Conservation (phyloP, 2,888 invertebrate genomes). For the Ophion costatus region DNA sequence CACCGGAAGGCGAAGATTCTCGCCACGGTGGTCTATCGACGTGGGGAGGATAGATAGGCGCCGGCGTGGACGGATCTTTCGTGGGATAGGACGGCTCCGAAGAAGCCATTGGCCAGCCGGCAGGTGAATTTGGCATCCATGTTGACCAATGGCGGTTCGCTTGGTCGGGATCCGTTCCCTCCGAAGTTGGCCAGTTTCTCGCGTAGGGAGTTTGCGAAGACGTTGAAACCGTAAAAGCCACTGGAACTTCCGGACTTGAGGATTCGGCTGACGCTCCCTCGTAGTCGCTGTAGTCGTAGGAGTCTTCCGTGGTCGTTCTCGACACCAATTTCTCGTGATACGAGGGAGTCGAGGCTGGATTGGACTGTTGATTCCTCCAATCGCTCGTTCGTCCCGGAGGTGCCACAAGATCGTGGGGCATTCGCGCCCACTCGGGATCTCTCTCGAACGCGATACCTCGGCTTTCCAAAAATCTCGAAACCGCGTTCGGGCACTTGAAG, state of each 20-base stretch:
- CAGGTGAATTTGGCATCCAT: constrained; percentile 7
- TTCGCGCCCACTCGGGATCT: constrained; percentile 75
- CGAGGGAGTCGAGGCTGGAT: constrained; percentile 24
- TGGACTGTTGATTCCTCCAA: constrained; percentile 33
- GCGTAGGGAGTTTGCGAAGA: constrained; percentile 56
- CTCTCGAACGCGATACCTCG: constrained; percentile 73
- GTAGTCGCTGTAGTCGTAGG: constrained; percentile 52
- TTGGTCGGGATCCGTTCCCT: constrained; percentile 8
- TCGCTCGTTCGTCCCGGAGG: constrained; percentile 26
- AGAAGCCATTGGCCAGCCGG: constrained; percentile 27
- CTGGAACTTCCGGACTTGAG: constrained; percentile 13
- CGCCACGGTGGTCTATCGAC: constrained; percentile 18
- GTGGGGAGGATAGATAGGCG: neutral
- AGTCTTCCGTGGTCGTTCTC: constrained; percentile 58
- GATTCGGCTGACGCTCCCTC: constrained; percentile 38
- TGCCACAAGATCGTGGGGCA: constrained; percentile 68
- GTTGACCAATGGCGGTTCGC: constrained; percentile 29
- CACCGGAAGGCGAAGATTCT: neutral
- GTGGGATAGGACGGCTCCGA: constrained; percentile 25
- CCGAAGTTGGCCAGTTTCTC: constrained; percentile 33
- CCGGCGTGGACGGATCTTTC: neutral
- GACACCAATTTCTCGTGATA: constrained; percentile 60
- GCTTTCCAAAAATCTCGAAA: constrained; percentile 71
- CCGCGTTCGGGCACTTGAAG: constrained; percentile 78
- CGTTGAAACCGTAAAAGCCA: constrained; percentile 38